Base-by-base conservation (phyloP, 2,797 vertebrate species). In the Protosalanx chinensis region DNA sequence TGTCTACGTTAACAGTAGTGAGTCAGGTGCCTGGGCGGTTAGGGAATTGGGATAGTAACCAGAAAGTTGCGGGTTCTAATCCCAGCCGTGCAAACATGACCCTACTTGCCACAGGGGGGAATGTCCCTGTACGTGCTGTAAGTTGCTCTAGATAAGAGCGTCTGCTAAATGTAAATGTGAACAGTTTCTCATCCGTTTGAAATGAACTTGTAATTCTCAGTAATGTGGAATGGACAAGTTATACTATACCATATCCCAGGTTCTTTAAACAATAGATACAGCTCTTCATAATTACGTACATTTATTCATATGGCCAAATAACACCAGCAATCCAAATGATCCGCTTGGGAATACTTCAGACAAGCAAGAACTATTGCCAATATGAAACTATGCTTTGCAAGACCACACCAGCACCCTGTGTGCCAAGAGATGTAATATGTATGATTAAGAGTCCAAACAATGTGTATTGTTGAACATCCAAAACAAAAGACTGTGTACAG, bases 361-460 rank as follows among this genome's bases (percentile, higher is more conserved):
- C 76, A 80, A 67, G 66, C 70, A 65, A 79, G 77, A 80, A 53
- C 70, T 75, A 77, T 73, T 76, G 77, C 64, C 68, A 74, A 77
- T 79, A 82, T 82, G 80, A 84, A 82, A 82, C 73, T 64, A 67
- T 63, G 63, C 71, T 70, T 71, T 60, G 67, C 72, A 68, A 65
- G 37, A 71, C 74, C 71, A 71, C 70, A 60, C 72, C 67, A 76
- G 75, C 64, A 41, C 76, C 56, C 62, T 66, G 68, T 27, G 56
- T 35, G 69, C 71, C 32, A 74, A 72, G 35, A 49, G 68, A 82
- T 79, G 71, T 73, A 80, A 85, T 77, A 80, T 77, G 71, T 74
- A 85, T 78, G 66, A 73, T 74, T 60, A 81, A 49, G 46, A 72
- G 69, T 49, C 70, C 72, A 74, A 68, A 71, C 65, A 69, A 29